phyloP scores from a whole-genome alignment of 2,113 vertebrate genomes.

The Silurus meridionalis region DNA sequence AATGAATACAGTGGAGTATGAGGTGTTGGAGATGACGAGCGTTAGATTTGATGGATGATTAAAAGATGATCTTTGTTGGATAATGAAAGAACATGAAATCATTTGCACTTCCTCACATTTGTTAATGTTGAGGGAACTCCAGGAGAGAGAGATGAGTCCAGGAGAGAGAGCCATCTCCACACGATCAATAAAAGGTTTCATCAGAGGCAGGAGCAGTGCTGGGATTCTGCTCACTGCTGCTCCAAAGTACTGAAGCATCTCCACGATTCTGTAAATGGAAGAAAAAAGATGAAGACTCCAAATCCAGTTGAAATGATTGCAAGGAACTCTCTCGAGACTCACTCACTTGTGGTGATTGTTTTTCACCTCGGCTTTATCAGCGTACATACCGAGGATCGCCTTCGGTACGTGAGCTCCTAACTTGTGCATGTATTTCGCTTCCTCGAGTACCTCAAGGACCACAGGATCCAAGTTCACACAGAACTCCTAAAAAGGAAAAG shows the following conservation, averaged over 20 bases:
- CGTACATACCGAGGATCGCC: constrained; percentile 63
- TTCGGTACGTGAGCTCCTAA: constrained; percentile 71
- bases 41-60: too few relatives aligned
- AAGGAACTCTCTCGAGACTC: neutral
- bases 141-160: constrained; percentile 74
- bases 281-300: neutral
- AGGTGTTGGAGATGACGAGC: neutral
- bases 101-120: constrained; percentile 61
- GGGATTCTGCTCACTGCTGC: constrained; percentile 64
- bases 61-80: too few relatives aligned
- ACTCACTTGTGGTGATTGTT: constrained; percentile 69
- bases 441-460: constrained; percentile 76
- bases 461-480: constrained; percentile 76
- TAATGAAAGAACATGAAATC: neutral
- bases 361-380: constrained; percentile 70
- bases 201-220: constrained; percentile 67
- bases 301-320: neutral
- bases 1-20: neutral
- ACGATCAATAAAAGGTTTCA: constrained; percentile 71
- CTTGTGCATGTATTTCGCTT: constrained; percentile 74
- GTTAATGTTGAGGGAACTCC: constrained; percentile 71
- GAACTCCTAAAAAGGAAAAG: constrained; percentile 66
- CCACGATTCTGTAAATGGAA: constrained; percentile 66
- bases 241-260: constrained; percentile 70
- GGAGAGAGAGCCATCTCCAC: constrained; percentile 74